These are phyloP conservation scores for Phortica variegata DNA, from an alignment of 1,140 invertebrate species.

Conservation along the genomic window DNA sequence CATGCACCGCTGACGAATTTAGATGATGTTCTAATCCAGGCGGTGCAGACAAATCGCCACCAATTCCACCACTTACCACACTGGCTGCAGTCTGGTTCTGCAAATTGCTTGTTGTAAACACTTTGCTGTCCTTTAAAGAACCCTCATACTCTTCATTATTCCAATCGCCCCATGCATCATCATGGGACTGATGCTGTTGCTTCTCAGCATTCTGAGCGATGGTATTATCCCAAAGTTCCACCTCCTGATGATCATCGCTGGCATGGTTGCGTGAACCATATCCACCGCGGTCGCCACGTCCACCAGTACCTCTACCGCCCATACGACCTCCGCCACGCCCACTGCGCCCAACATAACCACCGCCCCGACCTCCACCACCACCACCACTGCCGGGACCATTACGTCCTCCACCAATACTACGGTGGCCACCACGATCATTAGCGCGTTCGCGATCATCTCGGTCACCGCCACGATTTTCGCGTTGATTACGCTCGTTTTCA, in stretches of 20 bases:
- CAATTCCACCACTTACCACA: slow-evolving; percentile 33
- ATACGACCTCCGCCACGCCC: slow-evolving; percentile 60
- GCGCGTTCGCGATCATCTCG: slow-evolving; percentile 59
- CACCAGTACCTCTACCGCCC: slow-evolving; percentile 61
- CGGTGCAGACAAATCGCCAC: slow-evolving; percentile 41
- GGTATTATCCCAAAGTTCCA: slow-evolving; percentile 60
- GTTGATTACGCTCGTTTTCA: slow-evolving; percentile 53
- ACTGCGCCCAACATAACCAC: slow-evolving; percentile 58
- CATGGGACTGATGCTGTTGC: slow-evolving; percentile 40
- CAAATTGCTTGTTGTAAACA: slow-evolving; percentile 76
- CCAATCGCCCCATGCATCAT: slow-evolving; percentile 70
- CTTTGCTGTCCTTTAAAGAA: slow-evolving; percentile 90
- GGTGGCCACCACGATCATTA: slow-evolving; percentile 58
- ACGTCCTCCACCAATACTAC: slow-evolving; percentile 44
- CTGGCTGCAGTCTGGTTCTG: slow-evolving; percentile 38
- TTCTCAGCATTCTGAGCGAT: slow-evolving; percentile 52
- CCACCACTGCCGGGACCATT: slow-evolving; percentile 31
- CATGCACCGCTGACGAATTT: slow-evolving; percentile 17
- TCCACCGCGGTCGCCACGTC: slow-evolving; percentile 61
- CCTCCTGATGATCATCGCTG: slow-evolving; percentile 56
- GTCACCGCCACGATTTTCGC: slow-evolving; percentile 56
- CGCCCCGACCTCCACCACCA: slow-evolving; percentile 25
- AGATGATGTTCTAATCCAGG: slow-evolving; percentile 49
- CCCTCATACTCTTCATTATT: slow-evolving; percentile 94
- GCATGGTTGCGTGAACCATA: slow-evolving; percentile 51